phyloP scores from a whole-genome alignment of 2,113 vertebrate genomes.

The Dendrocopos noguchii region DNA sequence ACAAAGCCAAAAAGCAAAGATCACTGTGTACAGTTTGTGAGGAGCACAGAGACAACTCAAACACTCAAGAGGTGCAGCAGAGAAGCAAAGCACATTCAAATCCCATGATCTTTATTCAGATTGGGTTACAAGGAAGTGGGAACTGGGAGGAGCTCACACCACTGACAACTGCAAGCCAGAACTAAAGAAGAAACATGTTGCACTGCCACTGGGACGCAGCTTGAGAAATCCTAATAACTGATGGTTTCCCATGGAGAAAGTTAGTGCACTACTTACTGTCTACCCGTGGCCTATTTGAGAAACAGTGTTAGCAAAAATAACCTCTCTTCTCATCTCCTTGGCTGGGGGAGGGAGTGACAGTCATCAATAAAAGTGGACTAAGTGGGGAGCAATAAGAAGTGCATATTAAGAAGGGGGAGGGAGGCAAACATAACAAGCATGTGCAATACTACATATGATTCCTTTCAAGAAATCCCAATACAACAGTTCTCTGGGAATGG shows the following conservation, averaged over 20 bases:
- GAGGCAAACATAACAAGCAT: slow-evolving; percentile 20
- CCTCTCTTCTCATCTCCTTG: slow-evolving; percentile 1
- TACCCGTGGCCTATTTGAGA: slow-evolving; percentile 51
- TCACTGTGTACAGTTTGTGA: rapidly evolving
- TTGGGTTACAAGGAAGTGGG: slow-evolving; percentile 59
- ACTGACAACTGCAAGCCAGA: slow-evolving; percentile 49
- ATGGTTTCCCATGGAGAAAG: slow-evolving; percentile 39
- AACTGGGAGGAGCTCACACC: slow-evolving; percentile 39
- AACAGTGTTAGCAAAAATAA: slow-evolving; percentile 53
- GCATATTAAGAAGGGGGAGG: background rate
- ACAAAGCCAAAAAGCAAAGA: slow-evolving; percentile 15
- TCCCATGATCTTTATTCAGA: slow-evolving; percentile 55
- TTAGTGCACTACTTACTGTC: slow-evolving; percentile 39
- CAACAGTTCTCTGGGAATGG: background rate
- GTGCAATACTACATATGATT: background rate
- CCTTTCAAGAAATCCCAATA: slow-evolving; percentile 27
- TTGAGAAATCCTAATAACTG: slow-evolving; percentile 31
- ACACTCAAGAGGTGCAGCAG: background rate
- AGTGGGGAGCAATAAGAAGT: background rate
- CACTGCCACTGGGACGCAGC: background rate
- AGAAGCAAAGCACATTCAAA: slow-evolving; percentile 32
- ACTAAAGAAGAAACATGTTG: slow-evolving; percentile 43
- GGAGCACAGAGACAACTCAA: background rate
- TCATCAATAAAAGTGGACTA: slow-evolving; percentile 12
- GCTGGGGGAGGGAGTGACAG: slow-evolving; percentile 1